A percentile compares a stretch with the other conserved stretches of the same genome.
Conservation (phyloP, 2,797 vertebrate species). For the Danio tinwini region DNA sequence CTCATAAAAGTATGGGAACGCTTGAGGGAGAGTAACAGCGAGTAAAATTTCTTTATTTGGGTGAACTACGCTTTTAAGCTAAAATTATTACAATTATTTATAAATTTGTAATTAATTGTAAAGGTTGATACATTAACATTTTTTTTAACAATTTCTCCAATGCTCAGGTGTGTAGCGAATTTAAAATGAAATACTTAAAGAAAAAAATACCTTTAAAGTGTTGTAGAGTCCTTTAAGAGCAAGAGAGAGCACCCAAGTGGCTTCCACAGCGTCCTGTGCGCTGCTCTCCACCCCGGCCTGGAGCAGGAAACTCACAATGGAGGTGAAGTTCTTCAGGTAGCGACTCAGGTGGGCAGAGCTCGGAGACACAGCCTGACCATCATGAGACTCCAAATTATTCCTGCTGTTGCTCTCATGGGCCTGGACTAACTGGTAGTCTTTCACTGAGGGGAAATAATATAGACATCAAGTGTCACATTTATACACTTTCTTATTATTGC, state of each 20-base stretch:
- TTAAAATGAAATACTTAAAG: conserved; percentile 65
- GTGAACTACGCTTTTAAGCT: no score
- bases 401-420: conserved; percentile 73
- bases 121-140: no score
- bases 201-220: conserved; percentile 85
- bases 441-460: conserved; percentile 77
- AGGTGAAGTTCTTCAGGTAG: conserved; percentile 90
- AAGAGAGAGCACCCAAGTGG: conserved; percentile 93
- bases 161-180: no score
- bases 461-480: background rate
- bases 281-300: conserved; percentile 84
- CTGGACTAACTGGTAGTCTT: conserved; percentile 93
- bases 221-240: conserved; percentile 95
- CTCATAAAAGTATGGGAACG: no score
- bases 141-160: no score
- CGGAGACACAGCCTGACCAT: conserved; percentile 42
- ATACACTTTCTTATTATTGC: background rate
- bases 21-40: no score
- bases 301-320: conserved; percentile 89
- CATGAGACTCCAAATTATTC: conserved; percentile 63
- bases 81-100: no score
- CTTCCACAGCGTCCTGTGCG: conserved; percentile 89
- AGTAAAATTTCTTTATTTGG: no score
- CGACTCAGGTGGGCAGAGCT: conserved; percentile 80
- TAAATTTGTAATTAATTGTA: no score